Percentiles rank a stretch among this genome's conserved stretches.
These are phyloP conservation scores for Plestiodon gilberti DNA, from an alignment of 2,113 vertebrate species.

Conservation along the genomic window DNA sequence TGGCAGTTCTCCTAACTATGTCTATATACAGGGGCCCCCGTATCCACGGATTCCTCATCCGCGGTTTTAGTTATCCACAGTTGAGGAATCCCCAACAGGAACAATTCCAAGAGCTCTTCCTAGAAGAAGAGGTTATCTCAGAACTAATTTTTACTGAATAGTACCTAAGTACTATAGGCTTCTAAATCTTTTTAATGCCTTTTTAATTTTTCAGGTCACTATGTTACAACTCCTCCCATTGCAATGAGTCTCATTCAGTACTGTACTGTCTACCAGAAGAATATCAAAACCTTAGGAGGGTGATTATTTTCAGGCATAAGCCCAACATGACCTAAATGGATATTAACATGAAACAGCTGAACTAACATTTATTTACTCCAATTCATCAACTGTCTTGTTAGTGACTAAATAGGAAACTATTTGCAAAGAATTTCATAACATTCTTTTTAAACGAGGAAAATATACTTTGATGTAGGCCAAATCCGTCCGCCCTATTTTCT, in stretches of 20 bases:
- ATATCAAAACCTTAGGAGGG: neutral
- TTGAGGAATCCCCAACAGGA: too few species aligned
- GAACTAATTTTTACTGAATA: neutral
- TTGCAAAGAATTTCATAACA: constrained; percentile 42
- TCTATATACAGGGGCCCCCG: too few species aligned
- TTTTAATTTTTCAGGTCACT: neutral
- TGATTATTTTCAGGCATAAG: neutral
- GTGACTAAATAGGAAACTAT: constrained; percentile 61
- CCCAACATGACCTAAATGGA: neutral
- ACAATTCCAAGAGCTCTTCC: neutral
- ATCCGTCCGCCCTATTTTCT: neutral
- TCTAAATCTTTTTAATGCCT: neutral
- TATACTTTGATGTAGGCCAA: constrained; percentile 50
- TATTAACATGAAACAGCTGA: constrained; percentile 17
- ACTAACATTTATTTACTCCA: constrained; percentile 6
- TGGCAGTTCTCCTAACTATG: neutral
- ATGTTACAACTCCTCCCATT: neutral
- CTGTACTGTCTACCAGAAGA: neutral
- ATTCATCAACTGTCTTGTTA: constrained; percentile 23
- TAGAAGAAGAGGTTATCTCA: neutral
- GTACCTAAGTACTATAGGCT: too few species aligned
- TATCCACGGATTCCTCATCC: too few species aligned
- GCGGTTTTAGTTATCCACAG: too few species aligned
- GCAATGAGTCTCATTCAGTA: neutral
- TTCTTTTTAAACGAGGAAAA: constrained; percentile 56